These are phyloP conservation scores for Brachionichthys hirsutus DNA, from an alignment of 2,113 vertebrate genomes.

Conservation along the genomic window DNA sequence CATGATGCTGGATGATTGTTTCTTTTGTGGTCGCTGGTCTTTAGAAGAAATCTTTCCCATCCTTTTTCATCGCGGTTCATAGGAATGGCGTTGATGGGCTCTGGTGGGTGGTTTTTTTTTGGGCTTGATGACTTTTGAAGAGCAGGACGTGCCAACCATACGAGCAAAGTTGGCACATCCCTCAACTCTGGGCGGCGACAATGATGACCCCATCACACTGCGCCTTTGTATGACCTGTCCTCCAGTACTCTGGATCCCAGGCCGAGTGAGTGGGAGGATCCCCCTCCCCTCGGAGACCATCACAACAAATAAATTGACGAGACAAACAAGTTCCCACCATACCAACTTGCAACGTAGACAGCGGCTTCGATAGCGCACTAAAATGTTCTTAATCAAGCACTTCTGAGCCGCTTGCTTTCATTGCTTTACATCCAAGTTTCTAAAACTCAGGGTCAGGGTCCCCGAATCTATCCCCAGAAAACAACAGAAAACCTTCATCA, in stretches of 20 bases:
- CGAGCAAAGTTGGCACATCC: conserved; percentile 61
- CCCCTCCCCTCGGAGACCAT: conserved; percentile 44
- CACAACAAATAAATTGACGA: conserved; percentile 68
- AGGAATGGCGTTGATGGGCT: conserved; percentile 55
- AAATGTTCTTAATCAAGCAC: conserved; percentile 55
- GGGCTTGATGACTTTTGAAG: conserved; percentile 46
- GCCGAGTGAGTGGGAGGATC: conserved; percentile 62
- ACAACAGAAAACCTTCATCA: conserved; percentile 8
- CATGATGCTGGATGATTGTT: conserved; percentile 59
- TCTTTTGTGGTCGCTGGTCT: conserved; percentile 54
- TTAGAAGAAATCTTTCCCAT: conserved; percentile 50
- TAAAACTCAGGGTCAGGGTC: conserved; percentile 19
- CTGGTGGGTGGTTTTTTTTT: conserved; percentile 38
- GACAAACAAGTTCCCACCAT: conserved; percentile 71
- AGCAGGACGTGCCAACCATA: conserved; percentile 67
- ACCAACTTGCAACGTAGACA: conserved; percentile 59
- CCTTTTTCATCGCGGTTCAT: conserved; percentile 42
- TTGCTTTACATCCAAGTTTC: conserved; percentile 42
- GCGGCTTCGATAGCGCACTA: conserved; percentile 64
- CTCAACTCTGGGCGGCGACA: conserved; percentile 49
- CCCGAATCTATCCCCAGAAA: conserved; percentile 11
- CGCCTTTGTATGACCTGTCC: conserved; percentile 70
- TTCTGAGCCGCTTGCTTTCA: conserved; percentile 43
- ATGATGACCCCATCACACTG: conserved; percentile 70
- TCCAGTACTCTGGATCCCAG: conserved; percentile 56